phyloP scores from a whole-genome alignment of 2,113 vertebrate species.

The Bungarus multicinctus region DNA sequence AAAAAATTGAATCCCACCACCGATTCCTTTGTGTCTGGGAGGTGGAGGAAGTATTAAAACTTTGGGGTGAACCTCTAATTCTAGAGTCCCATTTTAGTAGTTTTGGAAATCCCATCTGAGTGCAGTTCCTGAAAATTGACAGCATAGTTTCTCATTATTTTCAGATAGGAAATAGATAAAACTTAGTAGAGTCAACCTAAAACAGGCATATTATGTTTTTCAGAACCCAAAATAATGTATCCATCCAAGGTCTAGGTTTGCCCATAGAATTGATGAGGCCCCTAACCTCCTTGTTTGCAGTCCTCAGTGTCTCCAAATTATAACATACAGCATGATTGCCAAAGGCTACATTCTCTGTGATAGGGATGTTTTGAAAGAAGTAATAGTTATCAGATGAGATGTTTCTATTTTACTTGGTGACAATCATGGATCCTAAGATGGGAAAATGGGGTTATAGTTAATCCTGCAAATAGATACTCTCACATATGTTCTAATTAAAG shows the following conservation, averaged over 20 bases:
- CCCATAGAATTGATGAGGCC: not conserved
- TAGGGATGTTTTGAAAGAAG: not conserved
- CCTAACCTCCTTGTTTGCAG: not conserved
- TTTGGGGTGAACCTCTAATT: not conserved
- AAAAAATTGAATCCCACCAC: too few relatives aligned
- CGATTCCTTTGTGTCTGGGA: not conserved
- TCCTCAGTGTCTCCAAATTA: not conserved
- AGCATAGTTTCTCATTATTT: not conserved
- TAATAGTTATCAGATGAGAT: not conserved
- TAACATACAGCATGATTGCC: not conserved
- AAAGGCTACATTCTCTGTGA: not conserved
- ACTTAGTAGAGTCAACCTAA: not conserved
- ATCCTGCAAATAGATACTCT: not conserved
- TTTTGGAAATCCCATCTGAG: not conserved
- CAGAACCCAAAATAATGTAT: not conserved
- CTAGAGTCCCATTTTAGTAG: not conserved
- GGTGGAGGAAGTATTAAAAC: not conserved
- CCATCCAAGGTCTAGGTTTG: not conserved
- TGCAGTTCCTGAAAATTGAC: not conserved
- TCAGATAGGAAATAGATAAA: not conserved
- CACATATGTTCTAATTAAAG: not conserved
- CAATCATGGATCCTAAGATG: not conserved
- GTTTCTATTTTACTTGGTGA: not conserved
- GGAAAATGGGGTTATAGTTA: not conserved
- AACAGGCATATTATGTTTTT: not conserved